Evolutionary conservation across 2,113 vertebrate species (phyloP).

Genomic region (Urocynchramus pylzowi): DNA sequence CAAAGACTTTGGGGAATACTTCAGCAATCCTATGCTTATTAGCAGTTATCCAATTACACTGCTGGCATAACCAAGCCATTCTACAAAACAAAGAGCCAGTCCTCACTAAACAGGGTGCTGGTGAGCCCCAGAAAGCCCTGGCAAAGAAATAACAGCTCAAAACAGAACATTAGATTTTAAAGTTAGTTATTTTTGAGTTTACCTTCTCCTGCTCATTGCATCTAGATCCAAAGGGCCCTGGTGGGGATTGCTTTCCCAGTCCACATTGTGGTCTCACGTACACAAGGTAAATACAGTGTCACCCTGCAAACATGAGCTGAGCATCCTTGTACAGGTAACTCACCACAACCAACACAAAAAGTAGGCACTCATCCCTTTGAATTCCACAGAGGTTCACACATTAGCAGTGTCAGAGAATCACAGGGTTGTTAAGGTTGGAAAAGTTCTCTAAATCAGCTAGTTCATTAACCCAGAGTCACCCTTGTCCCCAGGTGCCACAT

Average conservation of each 20-base stretch:
- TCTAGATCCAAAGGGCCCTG: background rate
- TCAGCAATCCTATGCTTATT: background rate
- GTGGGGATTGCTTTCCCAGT: background rate
- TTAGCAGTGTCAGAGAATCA: background rate
- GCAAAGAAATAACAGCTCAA: background rate
- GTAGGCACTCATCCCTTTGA: background rate
- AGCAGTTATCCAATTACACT: background rate
- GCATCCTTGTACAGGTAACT: background rate
- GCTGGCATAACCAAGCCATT: background rate
- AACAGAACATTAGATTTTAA: background rate
- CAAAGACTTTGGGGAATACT: constrained; percentile 22
- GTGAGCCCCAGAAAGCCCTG: background rate
- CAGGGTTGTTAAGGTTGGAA: background rate
- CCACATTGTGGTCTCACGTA: background rate
- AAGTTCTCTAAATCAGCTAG: background rate
- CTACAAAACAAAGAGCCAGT: background rate
- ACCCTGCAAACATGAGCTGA: background rate
- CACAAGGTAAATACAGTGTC: background rate
- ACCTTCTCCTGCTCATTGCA: background rate
- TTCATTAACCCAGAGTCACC: background rate
- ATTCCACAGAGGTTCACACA: accelerated
- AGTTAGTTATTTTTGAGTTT: background rate
- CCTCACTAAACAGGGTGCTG: background rate
- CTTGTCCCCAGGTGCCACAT: background rate
- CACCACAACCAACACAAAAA: background rate